Conservation (phyloP, 1,140 invertebrate genomes). For the Wasmannia auropunctata region DNA sequence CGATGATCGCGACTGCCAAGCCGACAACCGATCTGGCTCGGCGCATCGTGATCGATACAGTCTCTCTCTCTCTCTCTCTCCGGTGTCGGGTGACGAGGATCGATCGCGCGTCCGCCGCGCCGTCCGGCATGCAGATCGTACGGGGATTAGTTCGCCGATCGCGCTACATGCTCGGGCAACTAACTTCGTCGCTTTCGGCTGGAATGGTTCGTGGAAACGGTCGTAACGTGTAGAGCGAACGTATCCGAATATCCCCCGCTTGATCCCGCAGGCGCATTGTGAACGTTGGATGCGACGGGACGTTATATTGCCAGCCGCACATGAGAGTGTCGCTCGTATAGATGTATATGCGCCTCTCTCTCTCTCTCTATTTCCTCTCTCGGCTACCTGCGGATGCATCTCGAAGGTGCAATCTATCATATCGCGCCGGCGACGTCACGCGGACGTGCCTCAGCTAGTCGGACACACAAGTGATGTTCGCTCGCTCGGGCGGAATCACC, state of each 20-base stretch:
- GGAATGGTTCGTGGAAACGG: slow-evolving; percentile 30
- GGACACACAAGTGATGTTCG: slow-evolving; percentile 28
- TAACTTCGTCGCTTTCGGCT: slow-evolving; percentile 52
- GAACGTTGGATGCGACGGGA: background rate
- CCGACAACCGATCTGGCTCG: background rate
- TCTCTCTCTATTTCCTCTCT: background rate
- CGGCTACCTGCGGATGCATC: background rate
- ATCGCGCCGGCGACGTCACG: slow-evolving; percentile 32
- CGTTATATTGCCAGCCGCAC: background rate
- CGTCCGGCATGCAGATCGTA: slow-evolving; percentile 26
- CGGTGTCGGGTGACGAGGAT: slow-evolving; percentile 32
- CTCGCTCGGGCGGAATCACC: slow-evolving; percentile 11
- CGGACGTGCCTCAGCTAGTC: slow-evolving; percentile 37
- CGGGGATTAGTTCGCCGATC: slow-evolving; percentile 49
- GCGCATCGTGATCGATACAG: slow-evolving; percentile 40
- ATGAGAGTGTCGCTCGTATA: background rate
- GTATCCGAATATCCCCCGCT: slow-evolving; percentile 36
- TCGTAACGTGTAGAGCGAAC: background rate
- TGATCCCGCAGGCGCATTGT: slow-evolving; percentile 45
- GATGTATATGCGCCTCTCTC: slow-evolving; percentile 1
- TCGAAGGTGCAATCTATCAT: slow-evolving; percentile 61
- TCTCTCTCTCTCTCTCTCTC: no score
- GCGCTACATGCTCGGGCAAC: slow-evolving; percentile 26
- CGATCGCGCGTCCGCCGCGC: slow-evolving; percentile 27
- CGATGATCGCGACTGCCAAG: slow-evolving; percentile 21